Percentiles rank a stretch among this genome's conserved stretches.
phyloP scores from a whole-genome alignment of 53 echinoderm and acorn worm genomes.

The Echinarachnius parma region DNA sequence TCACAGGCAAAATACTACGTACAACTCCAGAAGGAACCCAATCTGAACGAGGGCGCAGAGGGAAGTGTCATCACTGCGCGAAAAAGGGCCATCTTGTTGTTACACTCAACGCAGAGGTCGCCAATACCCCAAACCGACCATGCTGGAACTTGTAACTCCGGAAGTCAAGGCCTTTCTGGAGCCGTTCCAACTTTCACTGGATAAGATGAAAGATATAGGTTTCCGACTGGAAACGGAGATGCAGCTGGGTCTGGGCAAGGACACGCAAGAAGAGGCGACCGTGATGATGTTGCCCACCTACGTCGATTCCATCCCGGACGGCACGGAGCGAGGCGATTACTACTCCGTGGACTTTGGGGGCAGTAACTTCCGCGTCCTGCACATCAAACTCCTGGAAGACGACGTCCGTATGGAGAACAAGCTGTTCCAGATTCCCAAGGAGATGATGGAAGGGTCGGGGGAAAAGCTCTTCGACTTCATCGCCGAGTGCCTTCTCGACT shows the following conservation, averaged over 20 bases:
- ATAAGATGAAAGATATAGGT: slow-evolving; percentile 48
- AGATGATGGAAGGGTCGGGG: slow-evolving; percentile 77
- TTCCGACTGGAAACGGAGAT: slow-evolving; percentile 53
- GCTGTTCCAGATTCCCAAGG: slow-evolving; percentile 59
- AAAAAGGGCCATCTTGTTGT: too few species aligned
- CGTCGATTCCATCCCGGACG: slow-evolving; percentile 62
- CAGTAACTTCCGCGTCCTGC: slow-evolving; percentile 80
- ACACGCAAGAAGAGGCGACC: slow-evolving; percentile 49
- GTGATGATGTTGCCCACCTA: slow-evolving; percentile 79
- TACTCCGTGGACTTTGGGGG: slow-evolving; percentile 80
- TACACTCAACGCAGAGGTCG: too few species aligned
- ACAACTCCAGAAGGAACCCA: too few species aligned
- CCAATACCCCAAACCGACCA: too few species aligned
- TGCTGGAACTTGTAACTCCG: too few species aligned
- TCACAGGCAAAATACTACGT: too few species aligned
- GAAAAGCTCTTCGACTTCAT: too few species aligned
- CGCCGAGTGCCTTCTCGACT: too few species aligned
- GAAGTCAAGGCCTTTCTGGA: too few species aligned
- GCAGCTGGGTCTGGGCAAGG: slow-evolving; percentile 52
- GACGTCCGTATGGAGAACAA: slow-evolving; percentile 68
- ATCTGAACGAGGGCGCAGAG: too few species aligned
- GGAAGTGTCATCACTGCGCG: too few species aligned
- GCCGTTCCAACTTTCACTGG: too few species aligned
- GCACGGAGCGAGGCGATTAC: slow-evolving; percentile 72
- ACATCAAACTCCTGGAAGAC: slow-evolving; percentile 50